Percentiles rank a stretch among this genome's conserved stretches.
Conservation (phyloP, 2,797 vertebrate genomes). For the Nyctalus aviator region DNA sequence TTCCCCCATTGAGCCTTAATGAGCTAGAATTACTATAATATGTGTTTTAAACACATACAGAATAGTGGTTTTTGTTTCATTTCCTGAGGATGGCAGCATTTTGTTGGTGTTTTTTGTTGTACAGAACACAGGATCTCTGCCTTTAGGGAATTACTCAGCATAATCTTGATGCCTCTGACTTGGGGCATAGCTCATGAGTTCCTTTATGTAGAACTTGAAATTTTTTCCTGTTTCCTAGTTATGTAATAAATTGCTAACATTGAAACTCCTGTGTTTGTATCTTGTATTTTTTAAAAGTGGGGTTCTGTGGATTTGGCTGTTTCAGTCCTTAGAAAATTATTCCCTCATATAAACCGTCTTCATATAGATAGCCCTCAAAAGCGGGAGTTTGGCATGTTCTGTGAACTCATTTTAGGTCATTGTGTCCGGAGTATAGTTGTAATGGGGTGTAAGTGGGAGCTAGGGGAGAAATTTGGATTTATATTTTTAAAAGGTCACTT, state of each 20-base stretch:
- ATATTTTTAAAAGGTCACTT: constrained; percentile 31
- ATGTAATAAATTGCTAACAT: not conserved
- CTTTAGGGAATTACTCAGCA: constrained; percentile 10
- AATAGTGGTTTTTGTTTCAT: constrained; percentile 46
- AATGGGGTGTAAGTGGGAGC: not conserved
- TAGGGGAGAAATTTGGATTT: constrained; percentile 23
- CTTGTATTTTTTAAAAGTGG: constrained; percentile 28
- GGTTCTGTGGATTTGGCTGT: constrained; percentile 19
- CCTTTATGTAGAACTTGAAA: constrained; percentile 37
- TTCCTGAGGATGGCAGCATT: constrained; percentile 22
- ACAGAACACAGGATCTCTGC: not conserved
- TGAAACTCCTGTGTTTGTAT: constrained; percentile 31
- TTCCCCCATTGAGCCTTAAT: not conserved
- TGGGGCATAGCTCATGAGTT: not conserved
- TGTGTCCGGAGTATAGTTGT: not conserved
- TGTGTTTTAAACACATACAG: constrained; percentile 10
- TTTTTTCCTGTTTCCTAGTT: not conserved
- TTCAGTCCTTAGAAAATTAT: constrained; percentile 31
- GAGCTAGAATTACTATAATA: not conserved
- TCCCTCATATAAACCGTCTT: constrained; percentile 1
- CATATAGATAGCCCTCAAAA: not conserved
- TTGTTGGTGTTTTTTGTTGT: constrained; percentile 40
- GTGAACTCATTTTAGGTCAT: not conserved
- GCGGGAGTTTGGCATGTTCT: not conserved
- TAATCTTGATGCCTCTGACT: not conserved